Conservation (phyloP, 2,888 invertebrate species). For the Alitta virens region DNA sequence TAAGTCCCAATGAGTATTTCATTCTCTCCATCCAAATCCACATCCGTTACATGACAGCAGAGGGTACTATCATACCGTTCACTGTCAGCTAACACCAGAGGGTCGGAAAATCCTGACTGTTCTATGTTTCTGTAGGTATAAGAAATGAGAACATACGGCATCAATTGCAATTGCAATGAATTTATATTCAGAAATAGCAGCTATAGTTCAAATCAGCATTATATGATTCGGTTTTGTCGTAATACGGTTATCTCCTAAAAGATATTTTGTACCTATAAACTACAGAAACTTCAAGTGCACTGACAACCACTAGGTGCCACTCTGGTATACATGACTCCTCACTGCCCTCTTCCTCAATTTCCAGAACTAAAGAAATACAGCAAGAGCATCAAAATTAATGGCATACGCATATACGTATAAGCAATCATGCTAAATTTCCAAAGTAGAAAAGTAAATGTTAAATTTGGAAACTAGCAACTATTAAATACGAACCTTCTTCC, state of each 20-base stretch:
- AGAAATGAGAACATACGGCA: too few species aligned
- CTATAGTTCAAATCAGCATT: too few species aligned
- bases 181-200: too few species aligned
- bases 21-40: constrained; percentile 70
- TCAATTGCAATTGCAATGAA: too few species aligned
- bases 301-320: constrained; percentile 63
- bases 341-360: constrained; percentile 13
- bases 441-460: too few species aligned
- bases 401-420: too few species aligned
- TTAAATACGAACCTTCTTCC: constrained; percentile 16
- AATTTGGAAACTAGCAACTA: too few species aligned
- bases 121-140: constrained; percentile 33
- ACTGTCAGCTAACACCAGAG: constrained; percentile 56
- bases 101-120: constrained; percentile 43
- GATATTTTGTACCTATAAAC: constrained; percentile 67
- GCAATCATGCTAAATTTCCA: too few species aligned
- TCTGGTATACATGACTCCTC: constrained; percentile 8
- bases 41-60: constrained; percentile 67
- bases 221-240: too few species aligned
- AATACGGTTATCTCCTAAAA: too few species aligned
- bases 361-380: constrained; percentile 15
- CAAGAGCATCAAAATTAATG: too few species aligned
- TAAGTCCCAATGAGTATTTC: constrained; percentile 72
- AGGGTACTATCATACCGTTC: constrained; percentile 64
- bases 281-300: constrained; percentile 63